Base-by-base conservation (phyloP, 1,140 invertebrate species). In the Lepeophtheirus salmonis region DNA sequence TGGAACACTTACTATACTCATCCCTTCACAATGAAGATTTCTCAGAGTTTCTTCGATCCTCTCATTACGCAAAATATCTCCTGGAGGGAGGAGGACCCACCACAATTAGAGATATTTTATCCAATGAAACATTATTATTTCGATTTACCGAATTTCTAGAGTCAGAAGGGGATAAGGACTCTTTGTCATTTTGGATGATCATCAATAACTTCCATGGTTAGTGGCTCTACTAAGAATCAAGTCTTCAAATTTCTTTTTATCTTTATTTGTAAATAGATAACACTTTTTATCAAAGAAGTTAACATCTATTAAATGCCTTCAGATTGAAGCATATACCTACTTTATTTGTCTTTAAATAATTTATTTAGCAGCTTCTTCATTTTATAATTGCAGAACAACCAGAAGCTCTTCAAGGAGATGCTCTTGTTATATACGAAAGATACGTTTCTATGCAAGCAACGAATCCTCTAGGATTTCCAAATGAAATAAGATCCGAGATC, bases 181-280 rank as follows among this genome's bases (percentile, higher is more conserved):
- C 23, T 22, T 22, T 54, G 16, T 17, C 18, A 22, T 54, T 54
- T 22, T 54, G 52, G 52, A 54, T 54, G 52, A 22, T 22, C 16
- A 22, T 22, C 2, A 54, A 54, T 14, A 54, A 54, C 21, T 54
- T 54, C 52, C 52, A 54, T n/a, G n/a, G n/a, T n/a, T n/a, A n/a
- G n/a, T n/a, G n/a, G n/a, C n/a, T n/a, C n/a, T n/a, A n/a, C n/a
- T n/a, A n/a, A n/a, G n/a, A n/a, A n/a, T n/a, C n/a, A n/a, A n/a
- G n/a, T n/a, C n/a, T n/a, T n/a, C n/a, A n/a, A n/a, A n/a, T n/a
- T n/a, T n/a, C n/a, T n/a, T n/a, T n/a, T n/a, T n/a, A n/a, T n/a
- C n/a, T n/a, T n/a, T n/a, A n/a, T n/a, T n/a, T n/a, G n/a, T n/a
- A n/a, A n/a, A n/a, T n/a, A n/a, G n/a, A n/a, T n/a, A n/a, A n/a